phyloP scores from a whole-genome alignment of 2,797 vertebrate species.

The Gambelia wislizenii region DNA sequence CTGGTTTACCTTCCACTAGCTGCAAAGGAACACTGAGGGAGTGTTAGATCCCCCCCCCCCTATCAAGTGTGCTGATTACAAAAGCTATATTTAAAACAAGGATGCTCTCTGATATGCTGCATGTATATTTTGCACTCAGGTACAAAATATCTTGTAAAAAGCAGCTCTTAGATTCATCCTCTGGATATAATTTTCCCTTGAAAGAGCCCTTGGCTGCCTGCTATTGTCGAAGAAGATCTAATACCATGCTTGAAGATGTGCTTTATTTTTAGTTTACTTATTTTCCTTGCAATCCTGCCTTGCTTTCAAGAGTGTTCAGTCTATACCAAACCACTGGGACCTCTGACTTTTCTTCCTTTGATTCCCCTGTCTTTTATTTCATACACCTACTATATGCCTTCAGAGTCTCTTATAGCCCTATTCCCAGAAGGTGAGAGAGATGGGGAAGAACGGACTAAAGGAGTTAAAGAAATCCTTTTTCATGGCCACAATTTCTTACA shows the following conservation, averaged over 20 bases:
- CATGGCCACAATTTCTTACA: constrained; percentile 71
- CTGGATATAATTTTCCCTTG: constrained; percentile 23
- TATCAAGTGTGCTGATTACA: not conserved
- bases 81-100: constrained; percentile 60
- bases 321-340: constrained; percentile 12
- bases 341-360: constrained; percentile 46
- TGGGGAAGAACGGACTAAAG: constrained; percentile 67
- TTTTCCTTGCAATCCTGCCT: constrained; percentile 2
- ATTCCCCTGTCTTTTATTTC: constrained; percentile 36
- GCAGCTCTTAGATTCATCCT: constrained; percentile 25
- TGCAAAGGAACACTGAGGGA: not conserved
- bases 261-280: constrained; percentile 53
- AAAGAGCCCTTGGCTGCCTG: constrained; percentile 34
- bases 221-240: constrained; percentile 41
- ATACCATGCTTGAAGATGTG: not conserved
- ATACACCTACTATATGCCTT: constrained; percentile 25
- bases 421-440: constrained; percentile 66
- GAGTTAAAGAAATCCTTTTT: constrained; percentile 76
- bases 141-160: constrained; percentile 21
- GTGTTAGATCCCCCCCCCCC: too few species aligned
- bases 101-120: constrained; percentile 45
- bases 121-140: not conserved
- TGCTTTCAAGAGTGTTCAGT: constrained; percentile 45
- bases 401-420: constrained; percentile 60
- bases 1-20: not conserved